These are phyloP conservation scores for Trachelus troglodyta DNA, from an alignment of 2,888 invertebrate genomes.

Conservation along the genomic window DNA sequence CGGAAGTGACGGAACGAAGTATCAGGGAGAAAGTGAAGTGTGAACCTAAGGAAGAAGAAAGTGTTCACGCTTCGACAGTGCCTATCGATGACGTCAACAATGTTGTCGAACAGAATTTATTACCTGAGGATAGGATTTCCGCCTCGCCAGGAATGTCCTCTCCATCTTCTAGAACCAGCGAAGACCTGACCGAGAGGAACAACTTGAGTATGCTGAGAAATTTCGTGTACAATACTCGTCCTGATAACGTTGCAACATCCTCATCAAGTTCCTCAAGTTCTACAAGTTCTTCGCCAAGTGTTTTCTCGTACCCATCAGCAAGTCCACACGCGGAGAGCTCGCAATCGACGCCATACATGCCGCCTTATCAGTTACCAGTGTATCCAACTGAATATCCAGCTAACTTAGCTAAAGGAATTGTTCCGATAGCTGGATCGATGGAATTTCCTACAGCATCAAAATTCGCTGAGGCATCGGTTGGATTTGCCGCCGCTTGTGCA, in stretches of 20 bases:
- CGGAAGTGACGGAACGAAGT: neutral
- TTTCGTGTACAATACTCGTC: conserved; percentile 26
- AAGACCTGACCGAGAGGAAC: conserved; percentile 18
- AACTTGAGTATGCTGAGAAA: conserved; percentile 31
- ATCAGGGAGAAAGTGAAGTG: conserved; percentile 11
- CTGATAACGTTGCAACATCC: conserved; percentile 7
- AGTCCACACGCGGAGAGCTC: neutral
- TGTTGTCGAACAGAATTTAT: neutral
- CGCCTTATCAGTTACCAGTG: conserved; percentile 20
- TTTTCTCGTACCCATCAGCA: neutral
- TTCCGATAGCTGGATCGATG: neutral
- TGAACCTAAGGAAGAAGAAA: conserved; percentile 12
- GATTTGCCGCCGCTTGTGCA: conserved; percentile 10
- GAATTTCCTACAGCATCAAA: neutral
- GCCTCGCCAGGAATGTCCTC: neutral
- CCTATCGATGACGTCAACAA: neutral
- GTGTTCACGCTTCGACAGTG: neutral
- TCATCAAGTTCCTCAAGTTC: conserved; percentile 9
- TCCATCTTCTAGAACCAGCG: neutral
- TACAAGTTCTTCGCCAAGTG: neutral
- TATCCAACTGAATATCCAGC: conserved; percentile 22
- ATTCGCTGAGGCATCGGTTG: neutral
- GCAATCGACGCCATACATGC: neutral
- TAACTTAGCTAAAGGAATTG: neutral
- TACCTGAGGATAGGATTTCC: neutral